These are phyloP conservation scores for Nemurella pictetii DNA, from an alignment of 2,888 invertebrate species.

Conservation along the genomic window DNA sequence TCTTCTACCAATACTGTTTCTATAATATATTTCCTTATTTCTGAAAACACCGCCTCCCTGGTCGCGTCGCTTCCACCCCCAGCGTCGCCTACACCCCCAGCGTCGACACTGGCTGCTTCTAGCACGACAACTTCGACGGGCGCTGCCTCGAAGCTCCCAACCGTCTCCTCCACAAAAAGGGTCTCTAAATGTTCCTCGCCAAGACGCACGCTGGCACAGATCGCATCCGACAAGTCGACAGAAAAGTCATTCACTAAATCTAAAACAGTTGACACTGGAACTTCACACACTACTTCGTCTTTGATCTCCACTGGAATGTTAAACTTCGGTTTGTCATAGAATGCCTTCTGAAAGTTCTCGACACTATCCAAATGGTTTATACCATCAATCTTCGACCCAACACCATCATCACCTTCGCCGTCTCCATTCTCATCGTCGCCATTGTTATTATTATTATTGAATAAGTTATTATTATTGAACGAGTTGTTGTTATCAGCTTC, in stretches of 20 bases:
- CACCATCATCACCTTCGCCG: slow-evolving; percentile 46
- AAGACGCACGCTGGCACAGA: neutral
- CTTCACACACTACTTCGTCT: slow-evolving; percentile 14
- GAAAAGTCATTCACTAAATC: slow-evolving; percentile 38
- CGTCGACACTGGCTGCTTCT: neutral
- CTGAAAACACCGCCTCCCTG: neutral
- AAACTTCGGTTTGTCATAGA: slow-evolving; percentile 61
- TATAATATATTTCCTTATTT: neutral
- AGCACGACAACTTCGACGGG: neutral
- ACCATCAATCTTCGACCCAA: slow-evolving; percentile 53
- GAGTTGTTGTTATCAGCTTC: slow-evolving; percentile 58
- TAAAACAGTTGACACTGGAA: neutral
- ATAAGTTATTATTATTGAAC: slow-evolving; percentile 50
- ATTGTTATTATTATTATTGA: slow-evolving; percentile 46
- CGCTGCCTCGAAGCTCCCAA: neutral
- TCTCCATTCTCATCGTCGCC: slow-evolving; percentile 45
- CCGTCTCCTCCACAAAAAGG: slow-evolving; percentile 1
- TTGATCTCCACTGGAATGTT: slow-evolving; percentile 53
- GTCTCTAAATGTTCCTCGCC: neutral
- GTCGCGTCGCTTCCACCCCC: neutral
- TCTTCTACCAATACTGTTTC: neutral
- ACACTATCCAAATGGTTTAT: slow-evolving; percentile 58
- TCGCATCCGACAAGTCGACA: slow-evolving; percentile 30
- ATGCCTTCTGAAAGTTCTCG: slow-evolving; percentile 58
- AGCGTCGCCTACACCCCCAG: neutral